Evolutionary conservation across 1,140 invertebrate genomes (phyloP), one percentile per base, ranked within the genome.

Genomic region (Sarcophaga bullata): DNA sequence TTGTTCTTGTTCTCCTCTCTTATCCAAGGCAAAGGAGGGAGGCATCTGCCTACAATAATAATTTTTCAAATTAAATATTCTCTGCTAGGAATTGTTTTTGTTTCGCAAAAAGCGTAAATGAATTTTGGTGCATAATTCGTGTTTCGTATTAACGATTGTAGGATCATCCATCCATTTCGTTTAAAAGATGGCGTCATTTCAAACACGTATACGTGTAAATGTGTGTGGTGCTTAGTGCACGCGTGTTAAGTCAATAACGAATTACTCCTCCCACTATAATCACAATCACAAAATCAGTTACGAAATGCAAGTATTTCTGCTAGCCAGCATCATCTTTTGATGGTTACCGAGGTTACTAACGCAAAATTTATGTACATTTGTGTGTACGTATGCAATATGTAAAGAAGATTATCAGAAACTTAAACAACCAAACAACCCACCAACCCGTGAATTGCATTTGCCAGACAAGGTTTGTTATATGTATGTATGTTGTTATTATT

Each of bases 261-360:
- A 19, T 78, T 58, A 80, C 82, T 83, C 82, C 82, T 83, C 82
- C 82, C 80, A 83, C 82, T 52, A 73, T 47, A 17, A 37, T 4
- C n/a, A n/a, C n/a, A n/a, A n/a, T n/a, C 17, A 25, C 52, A 49
- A 46, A 50, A 4, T 11, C 13, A 9, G 25, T n/a, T 81, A 37
- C 15, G 37, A 9, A 52, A 50, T 82, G 80, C 48, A 47, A 8
- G 48, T 73, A 49, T 46, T 19, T 8, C 8, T 9, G 1, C 0
- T 73, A 9, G 6, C 48, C 19, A 68, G 8, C 62, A 68, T 68
- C 62, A 25, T 25, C 19, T 19, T 68, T 2, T 19, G 13, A n/a
- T n/a, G 8, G 3, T 2, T 17, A 62, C 15, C 0, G 54, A 15
- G 54, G 25, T 58, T 58, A n/a, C 15, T n/a, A 58, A 58, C 13